phyloP scores from a whole-genome alignment of 2,888 invertebrate genomes.

The Hemicrepidius hirtus region DNA sequence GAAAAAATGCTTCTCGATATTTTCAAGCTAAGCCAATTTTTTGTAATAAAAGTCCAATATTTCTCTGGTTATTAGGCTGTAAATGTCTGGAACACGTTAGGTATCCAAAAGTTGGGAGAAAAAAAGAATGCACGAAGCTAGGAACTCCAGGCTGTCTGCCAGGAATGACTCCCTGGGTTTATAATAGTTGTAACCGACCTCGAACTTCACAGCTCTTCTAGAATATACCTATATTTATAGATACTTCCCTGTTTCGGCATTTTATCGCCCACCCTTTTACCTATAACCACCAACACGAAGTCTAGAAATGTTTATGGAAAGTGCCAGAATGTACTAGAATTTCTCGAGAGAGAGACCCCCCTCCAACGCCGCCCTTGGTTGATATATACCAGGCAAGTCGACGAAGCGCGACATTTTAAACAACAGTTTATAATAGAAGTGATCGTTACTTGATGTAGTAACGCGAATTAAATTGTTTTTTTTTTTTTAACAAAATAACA shows the following conservation, averaged over 20 bases:
- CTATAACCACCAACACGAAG: constrained; percentile 13
- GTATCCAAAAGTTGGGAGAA: neutral
- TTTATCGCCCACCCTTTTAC: constrained; percentile 25
- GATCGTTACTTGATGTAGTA: neutral
- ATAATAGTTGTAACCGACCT: constrained; percentile 22
- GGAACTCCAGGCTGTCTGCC: constrained; percentile 31
- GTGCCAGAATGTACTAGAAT: constrained; percentile 22
- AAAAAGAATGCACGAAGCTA: constrained; percentile 5
- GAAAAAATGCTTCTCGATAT: too few species aligned
- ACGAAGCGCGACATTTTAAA: constrained; percentile 8
- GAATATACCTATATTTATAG: constrained; percentile 10
- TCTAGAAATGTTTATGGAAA: constrained; percentile 17
- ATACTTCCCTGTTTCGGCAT: constrained; percentile 9
- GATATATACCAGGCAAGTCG: neutral
- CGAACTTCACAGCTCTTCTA: constrained; percentile 26
- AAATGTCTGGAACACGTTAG: neutral
- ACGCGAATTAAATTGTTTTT: neutral
- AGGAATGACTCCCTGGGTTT: constrained; percentile 16
- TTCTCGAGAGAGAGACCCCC: too few species aligned
- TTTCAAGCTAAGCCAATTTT: neutral
- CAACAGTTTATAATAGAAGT: neutral
- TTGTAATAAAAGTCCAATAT: neutral
- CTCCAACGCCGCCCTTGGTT: constrained; percentile 8
- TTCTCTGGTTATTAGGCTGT: neutral
- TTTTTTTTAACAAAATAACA: constrained; percentile 5